Percentiles rank a stretch among this genome's conserved stretches.
phyloP scores from a whole-genome alignment of 2,888 invertebrate species.

The Spisula solida region DNA sequence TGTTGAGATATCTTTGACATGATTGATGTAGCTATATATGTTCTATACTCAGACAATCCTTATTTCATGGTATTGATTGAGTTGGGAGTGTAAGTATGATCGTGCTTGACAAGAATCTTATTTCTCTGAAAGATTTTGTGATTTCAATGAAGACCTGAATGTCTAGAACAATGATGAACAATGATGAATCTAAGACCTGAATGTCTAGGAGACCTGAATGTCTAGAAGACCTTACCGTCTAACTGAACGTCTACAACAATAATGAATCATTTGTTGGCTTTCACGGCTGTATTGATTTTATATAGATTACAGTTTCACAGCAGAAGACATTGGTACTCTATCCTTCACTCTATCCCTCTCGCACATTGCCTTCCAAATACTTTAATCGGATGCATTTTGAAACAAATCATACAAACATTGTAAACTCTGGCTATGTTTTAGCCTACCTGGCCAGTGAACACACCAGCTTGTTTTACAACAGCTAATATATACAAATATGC shows the following conservation, averaged over 20 bases:
- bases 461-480: background rate
- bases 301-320: conserved; percentile 14
- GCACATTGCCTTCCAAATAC: background rate
- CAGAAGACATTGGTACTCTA: background rate
- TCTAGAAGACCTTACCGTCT: too few relatives aligned
- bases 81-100: background rate
- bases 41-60: background rate
- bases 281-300: conserved; percentile 10
- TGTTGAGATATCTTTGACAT: background rate
- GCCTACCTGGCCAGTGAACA: too few relatives aligned
- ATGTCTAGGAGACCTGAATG: background rate
- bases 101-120: conserved; percentile 36
- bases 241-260: too few relatives aligned
- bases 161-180: conserved; percentile 13
- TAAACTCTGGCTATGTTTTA: too few relatives aligned
- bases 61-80: conserved; percentile 3
- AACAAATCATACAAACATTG: too few relatives aligned
- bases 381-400: background rate
- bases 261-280: conserved; percentile 17
- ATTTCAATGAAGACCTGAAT: background rate
- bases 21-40: background rate
- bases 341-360: background rate
- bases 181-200: too few relatives aligned
- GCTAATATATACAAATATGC: background rate
- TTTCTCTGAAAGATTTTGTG: conserved; percentile 29